A percentile compares a stretch with the other conserved stretches of the same genome.
These are phyloP conservation scores for Papilio polyxenes DNA, from an alignment of 1,140 invertebrate species.

Conservation along the genomic window DNA sequence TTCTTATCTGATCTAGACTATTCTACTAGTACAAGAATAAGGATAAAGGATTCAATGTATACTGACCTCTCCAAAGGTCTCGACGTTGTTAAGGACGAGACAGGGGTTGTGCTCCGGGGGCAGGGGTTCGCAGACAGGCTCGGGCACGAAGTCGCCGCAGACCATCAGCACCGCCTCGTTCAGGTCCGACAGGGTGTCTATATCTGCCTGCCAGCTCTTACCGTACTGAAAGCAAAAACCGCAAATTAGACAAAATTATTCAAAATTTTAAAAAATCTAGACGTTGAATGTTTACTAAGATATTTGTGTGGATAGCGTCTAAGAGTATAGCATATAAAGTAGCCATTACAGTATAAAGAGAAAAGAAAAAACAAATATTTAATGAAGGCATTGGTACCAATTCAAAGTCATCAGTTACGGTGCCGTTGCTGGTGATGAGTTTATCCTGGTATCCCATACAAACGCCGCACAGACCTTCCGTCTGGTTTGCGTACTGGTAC, in stretches of 20 bases:
- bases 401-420: constrained; percentile 57
- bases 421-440: constrained; percentile 76
- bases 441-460: constrained; percentile 84
- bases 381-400: constrained; percentile 41
- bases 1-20: not conserved
- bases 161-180: constrained; percentile 55
- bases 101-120: constrained; percentile 84
- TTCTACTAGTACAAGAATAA: not conserved
- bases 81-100: constrained; percentile 82
- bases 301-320: too few relatives aligned
- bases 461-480: constrained; percentile 90
- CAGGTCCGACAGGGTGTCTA: constrained; percentile 48
- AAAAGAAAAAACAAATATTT: too few relatives aligned
- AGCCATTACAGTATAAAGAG: too few relatives aligned
- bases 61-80: constrained; percentile 83
- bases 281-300: too few relatives aligned
- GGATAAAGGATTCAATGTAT: not conserved
- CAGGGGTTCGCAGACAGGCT: constrained; percentile 79
- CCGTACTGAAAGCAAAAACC: constrained; percentile 55
- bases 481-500: constrained; percentile 85
- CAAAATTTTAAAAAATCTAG: not conserved
- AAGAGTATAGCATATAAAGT: too few relatives aligned
- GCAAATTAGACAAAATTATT: not conserved
- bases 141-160: constrained; percentile 56
- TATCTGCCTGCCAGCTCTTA: constrained; percentile 67